Base-by-base conservation (phyloP, 1,140 invertebrate genomes). In the Carcinoscorpius rotundicauda region DNA sequence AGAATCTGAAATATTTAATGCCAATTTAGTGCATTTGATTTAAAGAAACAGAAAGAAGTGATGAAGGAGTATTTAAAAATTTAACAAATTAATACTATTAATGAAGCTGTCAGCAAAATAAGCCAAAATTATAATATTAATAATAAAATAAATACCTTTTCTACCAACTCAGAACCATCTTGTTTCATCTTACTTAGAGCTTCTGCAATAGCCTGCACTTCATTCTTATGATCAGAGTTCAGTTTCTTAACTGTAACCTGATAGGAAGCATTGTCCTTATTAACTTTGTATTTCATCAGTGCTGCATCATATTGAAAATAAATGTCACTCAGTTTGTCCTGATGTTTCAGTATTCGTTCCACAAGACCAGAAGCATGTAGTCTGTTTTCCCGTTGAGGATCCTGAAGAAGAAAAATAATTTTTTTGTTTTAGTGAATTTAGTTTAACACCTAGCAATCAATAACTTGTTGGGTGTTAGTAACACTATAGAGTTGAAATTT, bases 271-370 rank as follows among this genome's bases (percentile, higher is more conserved):
- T 78, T 72, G 71, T 87, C 86, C 73, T 87, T 87, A 60, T 78
- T 83, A 1, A 78, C 71, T 73, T 87, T 88, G 52, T 84, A 78
- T 70, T 84, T 83, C 63, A 78, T 77, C 53, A 87, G 72, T 57
- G 84, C 82, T 68, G 85, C 82, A 69, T 87, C 86, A 62, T 85
- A 81, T 50, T 79, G 78, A 71, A 82, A 80, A 70, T 87, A 88
- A 3, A 85, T 78, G 8, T 77, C 76, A 58, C 82, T 81, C 62
- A 85, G 75, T 61, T 81, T 81, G 69, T 86, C 84, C 69, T 87
- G 85, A 48, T 80, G 79, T 56, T 76, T 78, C 60, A 85, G 75
- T 4, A 87, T 80, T 51, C 77, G 72, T 69, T 82, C 81, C 62
- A 81, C 71, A 48, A 79, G 68, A 64, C 78, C 76, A 48, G 77